A percentile compares a stretch with the other conserved stretches of the same genome.
phyloP scores from a whole-genome alignment of 2,113 vertebrate species.

The Leuciscus idus region DNA sequence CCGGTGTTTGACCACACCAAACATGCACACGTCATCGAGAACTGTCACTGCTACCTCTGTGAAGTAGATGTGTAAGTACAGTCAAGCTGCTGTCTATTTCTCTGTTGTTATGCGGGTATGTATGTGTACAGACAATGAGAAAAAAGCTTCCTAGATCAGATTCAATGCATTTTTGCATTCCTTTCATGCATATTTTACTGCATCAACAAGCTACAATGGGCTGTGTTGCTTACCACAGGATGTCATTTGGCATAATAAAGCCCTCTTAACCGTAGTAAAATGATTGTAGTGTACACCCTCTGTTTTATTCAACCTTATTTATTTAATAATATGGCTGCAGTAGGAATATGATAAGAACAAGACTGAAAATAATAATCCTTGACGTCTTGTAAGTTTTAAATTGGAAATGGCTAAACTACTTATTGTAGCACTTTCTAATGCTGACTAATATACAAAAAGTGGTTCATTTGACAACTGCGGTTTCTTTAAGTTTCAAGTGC shows the following conservation, averaged over 20 bases:
- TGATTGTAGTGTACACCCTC: neutral
- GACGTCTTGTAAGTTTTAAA: neutral
- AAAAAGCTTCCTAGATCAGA: neutral
- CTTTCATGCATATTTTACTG: neutral
- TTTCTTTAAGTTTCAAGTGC: neutral
- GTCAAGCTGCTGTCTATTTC: neutral
- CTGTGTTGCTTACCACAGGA: neutral
- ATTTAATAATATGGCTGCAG: neutral
- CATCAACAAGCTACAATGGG: too few relatives aligned
- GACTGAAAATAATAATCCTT: neutral
- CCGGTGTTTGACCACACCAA: constrained; percentile 86
- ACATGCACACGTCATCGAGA: constrained; percentile 93
- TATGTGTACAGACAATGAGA: neutral
- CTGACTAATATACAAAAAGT: neutral
- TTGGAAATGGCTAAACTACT: neutral
- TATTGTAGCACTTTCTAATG: neutral
- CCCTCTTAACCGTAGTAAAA: neutral
- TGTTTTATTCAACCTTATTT: neutral
- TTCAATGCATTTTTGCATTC: neutral
- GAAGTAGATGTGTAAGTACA: constrained; percentile 95
- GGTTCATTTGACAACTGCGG: neutral
- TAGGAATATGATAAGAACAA: neutral
- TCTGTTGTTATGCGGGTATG: neutral
- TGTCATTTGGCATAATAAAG: neutral
- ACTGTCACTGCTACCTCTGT: constrained; percentile 95